These are phyloP conservation scores for Camponotus floridanus DNA, from an alignment of 1,140 invertebrate species.

Conservation along the genomic window DNA sequence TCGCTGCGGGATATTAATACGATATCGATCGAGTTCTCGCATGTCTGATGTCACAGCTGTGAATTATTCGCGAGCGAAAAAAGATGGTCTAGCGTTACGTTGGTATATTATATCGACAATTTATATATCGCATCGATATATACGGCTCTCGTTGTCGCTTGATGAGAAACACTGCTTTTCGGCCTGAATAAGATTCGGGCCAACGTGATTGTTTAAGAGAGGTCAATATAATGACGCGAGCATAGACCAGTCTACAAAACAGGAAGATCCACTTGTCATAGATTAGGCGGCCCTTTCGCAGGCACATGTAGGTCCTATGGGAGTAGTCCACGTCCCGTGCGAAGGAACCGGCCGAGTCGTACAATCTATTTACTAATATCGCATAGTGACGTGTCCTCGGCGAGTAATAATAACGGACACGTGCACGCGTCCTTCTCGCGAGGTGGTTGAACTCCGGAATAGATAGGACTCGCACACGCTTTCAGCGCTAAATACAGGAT, in stretches of 20 bases:
- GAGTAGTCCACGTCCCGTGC: constrained; percentile 20
- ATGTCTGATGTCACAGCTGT: background rate
- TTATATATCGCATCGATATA: background rate
- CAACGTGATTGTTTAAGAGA: background rate
- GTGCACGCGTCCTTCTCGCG: constrained; percentile 42
- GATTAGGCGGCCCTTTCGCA: constrained; percentile 78
- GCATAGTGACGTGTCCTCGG: constrained; percentile 34
- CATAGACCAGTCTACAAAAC: constrained; percentile 72
- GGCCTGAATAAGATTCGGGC: constrained; percentile 21
- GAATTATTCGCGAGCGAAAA: background rate
- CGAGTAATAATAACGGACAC: constrained; percentile 45
- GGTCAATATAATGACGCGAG: constrained; percentile 35
- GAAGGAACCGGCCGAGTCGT: constrained; percentile 11
- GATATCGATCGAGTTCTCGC: constrained; percentile 58
- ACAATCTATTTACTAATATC: constrained; percentile 58
- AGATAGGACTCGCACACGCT: background rate
- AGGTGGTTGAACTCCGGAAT: constrained; percentile 34
- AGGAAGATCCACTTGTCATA: constrained; percentile 82
- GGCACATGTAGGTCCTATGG: constrained; percentile 56
- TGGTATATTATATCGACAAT: too few relatives aligned
- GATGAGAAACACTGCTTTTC: constrained; percentile 45
- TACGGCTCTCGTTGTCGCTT: background rate
- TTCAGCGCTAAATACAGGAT: background rate
- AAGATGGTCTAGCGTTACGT: background rate
- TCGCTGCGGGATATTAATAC: constrained; percentile 40